Percentiles rank a stretch among this genome's conserved stretches.
Evolutionary conservation across 2,113 vertebrate species (phyloP).

Genomic region (Polypterus bichir): DNA sequence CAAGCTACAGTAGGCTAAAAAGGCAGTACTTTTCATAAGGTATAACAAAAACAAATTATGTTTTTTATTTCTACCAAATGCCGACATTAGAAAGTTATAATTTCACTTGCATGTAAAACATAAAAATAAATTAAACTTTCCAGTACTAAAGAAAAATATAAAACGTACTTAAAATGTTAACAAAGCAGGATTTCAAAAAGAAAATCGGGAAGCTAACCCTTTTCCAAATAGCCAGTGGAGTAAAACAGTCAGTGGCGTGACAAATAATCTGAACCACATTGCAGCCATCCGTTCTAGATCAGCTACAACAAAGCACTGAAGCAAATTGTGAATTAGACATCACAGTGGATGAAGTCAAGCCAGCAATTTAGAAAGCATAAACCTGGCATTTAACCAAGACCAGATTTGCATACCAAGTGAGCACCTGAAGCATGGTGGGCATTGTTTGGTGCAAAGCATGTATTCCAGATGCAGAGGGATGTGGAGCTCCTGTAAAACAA

Average conservation of each 20-base stretch:
- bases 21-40: too few relatives aligned
- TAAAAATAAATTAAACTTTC: too few relatives aligned
- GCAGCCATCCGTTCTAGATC: conserved; percentile 4
- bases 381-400: conserved; percentile 4
- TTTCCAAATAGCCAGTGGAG: too few relatives aligned
- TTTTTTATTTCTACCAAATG: too few relatives aligned
- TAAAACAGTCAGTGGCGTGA: neutral
- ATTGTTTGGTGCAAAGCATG: conserved; percentile 2
- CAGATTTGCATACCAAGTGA: conserved; percentile 7
- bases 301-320: conserved; percentile 1
- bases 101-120: too few relatives aligned
- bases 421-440: conserved; percentile 5
- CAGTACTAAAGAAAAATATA: too few relatives aligned
- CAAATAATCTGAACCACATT: conserved; percentile 2
- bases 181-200: too few relatives aligned
- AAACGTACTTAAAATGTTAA: too few relatives aligned
- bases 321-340: conserved; percentile 4
- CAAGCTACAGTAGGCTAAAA: too few relatives aligned
- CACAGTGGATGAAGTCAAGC: conserved; percentile 4
- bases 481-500: neutral
- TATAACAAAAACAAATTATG: too few relatives aligned
- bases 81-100: too few relatives aligned
- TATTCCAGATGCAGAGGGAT: neutral
- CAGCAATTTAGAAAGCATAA: conserved; percentile 5
- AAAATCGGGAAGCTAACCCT: too few relatives aligned